Evolutionary conservation across 1,140 invertebrate species (phyloP), one percentile per base, ranked within the genome.

Genomic region (Vollenhovia emeryi): DNA sequence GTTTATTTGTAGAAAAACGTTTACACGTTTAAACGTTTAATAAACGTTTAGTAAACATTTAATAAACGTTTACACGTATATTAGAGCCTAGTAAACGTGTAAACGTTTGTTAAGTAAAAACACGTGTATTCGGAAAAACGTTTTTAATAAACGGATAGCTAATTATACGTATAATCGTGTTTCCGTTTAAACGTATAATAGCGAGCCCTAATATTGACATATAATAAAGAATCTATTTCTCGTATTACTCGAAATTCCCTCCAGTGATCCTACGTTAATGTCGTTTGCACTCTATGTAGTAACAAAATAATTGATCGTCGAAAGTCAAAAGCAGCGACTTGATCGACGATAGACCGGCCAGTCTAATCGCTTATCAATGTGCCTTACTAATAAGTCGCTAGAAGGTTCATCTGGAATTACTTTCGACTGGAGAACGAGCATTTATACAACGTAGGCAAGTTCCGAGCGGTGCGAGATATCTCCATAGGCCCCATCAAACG

Each of bases 401-500:
- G 88, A 89, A 95, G 98, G 80, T 99, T 98, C 93, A 96, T 98
- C 18, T 99, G 98, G 98, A 99, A 99, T 93, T 99, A 98, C 93
- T 98, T 99, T 94, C 98, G 98, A 15, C 94, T 99, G 84, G 98
- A 99, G 95, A 99, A 99, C 94, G 98, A 99, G 93, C 98, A 99
- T 96, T 95, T 99, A 21, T 99, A 99, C 95, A 99, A 99, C 95
- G 98, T 98, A 95, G 98, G 98, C 95, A 97, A 99, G 94, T 99
- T 99, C 94, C 95, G 98, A 93, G 98, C 98, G 0, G 98, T 99
- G 1, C 94, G 88, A 21, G 87, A 89, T 93, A 99, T 99, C 87
- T 98, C 97, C 3, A 97, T 99, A 33, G 97, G 97, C 11, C 98
- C 98, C 2, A 96, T 98, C 76, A 97, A 33, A 64, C 36, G 95